Percentiles rank a stretch among this genome's conserved stretches.
These are phyloP conservation scores for Batillaria attramentaria DNA, from an alignment of 1,140 invertebrate species.

Conservation along the genomic window DNA sequence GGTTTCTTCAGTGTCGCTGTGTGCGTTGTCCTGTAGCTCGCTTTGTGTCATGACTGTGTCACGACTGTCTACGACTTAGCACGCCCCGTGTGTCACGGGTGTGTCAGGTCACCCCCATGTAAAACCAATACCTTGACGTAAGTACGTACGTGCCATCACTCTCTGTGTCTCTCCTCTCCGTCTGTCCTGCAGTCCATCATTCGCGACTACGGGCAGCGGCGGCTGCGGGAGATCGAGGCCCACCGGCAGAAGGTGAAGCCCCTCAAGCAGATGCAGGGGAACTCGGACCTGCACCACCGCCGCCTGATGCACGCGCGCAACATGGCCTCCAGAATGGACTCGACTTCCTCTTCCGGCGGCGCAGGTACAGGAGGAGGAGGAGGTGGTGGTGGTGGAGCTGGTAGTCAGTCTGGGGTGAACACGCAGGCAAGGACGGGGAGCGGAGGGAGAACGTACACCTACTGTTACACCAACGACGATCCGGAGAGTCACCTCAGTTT, in stretches of 20 bases:
- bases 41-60: too few species aligned
- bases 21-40: too few species aligned
- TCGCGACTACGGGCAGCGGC: conserved; percentile 61
- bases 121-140: too few species aligned
- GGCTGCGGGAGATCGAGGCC: conserved; percentile 61
- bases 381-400: not conserved
- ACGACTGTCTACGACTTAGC: too few species aligned
- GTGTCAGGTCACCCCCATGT: too few species aligned
- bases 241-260: conserved; percentile 57
- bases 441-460: conserved; percentile 26
- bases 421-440: conserved; percentile 12
- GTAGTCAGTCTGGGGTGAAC: not conserved
- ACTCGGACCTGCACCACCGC: too few species aligned
- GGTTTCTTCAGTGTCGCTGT: too few species aligned
- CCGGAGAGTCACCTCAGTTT: conserved; percentile 16
- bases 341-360: conserved; percentile 12
- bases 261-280: conserved; percentile 23
- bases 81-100: too few species aligned
- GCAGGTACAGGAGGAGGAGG: not conserved
- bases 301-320: conserved; percentile 1
- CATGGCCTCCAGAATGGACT: not conserved
- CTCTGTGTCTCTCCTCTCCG: not conserved
- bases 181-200: conserved; percentile 61
- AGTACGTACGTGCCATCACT: too few species aligned
- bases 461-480: conserved; percentile 28